A percentile compares a stretch with the other conserved stretches of the same genome.
phyloP scores from a whole-genome alignment of 2,113 vertebrate species.

The Lates calcarifer region DNA sequence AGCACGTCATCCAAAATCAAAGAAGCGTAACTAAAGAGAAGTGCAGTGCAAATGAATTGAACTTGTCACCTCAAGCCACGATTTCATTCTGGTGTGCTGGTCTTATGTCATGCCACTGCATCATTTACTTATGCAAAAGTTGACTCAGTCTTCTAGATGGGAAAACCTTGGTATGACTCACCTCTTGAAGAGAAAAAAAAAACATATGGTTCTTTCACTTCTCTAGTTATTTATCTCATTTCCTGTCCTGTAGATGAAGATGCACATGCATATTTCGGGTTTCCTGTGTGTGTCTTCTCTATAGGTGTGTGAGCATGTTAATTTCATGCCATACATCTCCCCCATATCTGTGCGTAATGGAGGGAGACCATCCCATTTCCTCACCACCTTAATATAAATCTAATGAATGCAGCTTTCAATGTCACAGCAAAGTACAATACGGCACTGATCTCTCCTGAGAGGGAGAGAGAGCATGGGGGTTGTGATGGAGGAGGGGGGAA shows the following conservation, averaged over 20 bases:
- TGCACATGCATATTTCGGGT: background rate
- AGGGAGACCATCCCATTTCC: slow-evolving; percentile 54
- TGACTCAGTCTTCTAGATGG: slow-evolving; percentile 52
- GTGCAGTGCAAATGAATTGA: slow-evolving; percentile 33
- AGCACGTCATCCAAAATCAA: slow-evolving; percentile 40
- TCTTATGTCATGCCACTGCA: slow-evolving; percentile 56
- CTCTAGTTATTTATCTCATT: background rate
- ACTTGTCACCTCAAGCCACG: slow-evolving; percentile 60
- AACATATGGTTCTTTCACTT: slow-evolving; percentile 2
- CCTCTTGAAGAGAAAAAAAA: slow-evolving; percentile 5
- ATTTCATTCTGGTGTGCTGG: slow-evolving; percentile 56
- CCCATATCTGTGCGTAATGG: slow-evolving; percentile 30
- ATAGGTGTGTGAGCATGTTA: background rate
- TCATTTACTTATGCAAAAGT: slow-evolving; percentile 58
- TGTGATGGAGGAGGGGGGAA: slow-evolving; percentile 50
- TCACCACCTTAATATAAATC: slow-evolving; percentile 75
- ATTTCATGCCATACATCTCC: slow-evolving; percentile 28
- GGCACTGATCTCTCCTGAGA: slow-evolving; percentile 74
- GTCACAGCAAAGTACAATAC: slow-evolving; percentile 75
- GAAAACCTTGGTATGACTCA: slow-evolving; percentile 60
- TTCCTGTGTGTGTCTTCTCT: background rate
- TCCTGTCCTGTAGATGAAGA: background rate
- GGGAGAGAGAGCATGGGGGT: slow-evolving; percentile 34
- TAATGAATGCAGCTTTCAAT: slow-evolving; percentile 80
- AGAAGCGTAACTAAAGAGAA: slow-evolving; percentile 44